phyloP scores from a whole-genome alignment of 1,140 invertebrate genomes.

The Acyrthosiphon pisum region DNA sequence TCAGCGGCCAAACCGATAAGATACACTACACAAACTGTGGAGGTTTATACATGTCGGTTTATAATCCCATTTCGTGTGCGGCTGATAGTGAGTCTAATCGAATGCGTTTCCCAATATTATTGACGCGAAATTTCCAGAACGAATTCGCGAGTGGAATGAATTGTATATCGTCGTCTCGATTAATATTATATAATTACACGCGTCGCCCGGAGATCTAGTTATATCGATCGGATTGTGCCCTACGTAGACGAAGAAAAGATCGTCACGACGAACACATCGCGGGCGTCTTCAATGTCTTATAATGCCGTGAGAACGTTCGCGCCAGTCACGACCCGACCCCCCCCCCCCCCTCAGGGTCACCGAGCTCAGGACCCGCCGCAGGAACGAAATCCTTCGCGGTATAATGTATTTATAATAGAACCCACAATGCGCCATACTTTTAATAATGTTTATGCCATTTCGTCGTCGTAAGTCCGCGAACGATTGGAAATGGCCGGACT shows the following conservation, averaged over 20 bases:
- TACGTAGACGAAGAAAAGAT: not conserved
- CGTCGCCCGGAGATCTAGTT: not conserved
- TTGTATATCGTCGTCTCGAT: not conserved
- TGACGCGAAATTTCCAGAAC: not conserved
- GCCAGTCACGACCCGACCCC: slow-evolving; percentile 19
- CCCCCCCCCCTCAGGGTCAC: not conserved
- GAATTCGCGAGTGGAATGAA: not conserved
- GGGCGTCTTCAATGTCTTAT: not conserved
- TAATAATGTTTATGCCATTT: not conserved
- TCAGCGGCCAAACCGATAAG: too few species aligned
- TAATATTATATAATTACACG: not conserved
- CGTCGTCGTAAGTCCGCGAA: not conserved
- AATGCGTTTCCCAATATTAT: too few species aligned
- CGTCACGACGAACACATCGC: not conserved
- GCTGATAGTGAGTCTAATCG: not conserved
- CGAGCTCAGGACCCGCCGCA: not conserved
- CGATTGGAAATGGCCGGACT: not conserved
- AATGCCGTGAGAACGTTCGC: slow-evolving; percentile 40
- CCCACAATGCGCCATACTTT: not conserved
- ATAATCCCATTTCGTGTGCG: not conserved
- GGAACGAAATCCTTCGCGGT: not conserved
- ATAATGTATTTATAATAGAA: not conserved
- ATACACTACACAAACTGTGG: too few species aligned
- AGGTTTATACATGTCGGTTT: too few species aligned
- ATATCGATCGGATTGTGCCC: not conserved